phyloP scores from a whole-genome alignment of 2,888 invertebrate genomes.

The Thymelicus acteon region DNA sequence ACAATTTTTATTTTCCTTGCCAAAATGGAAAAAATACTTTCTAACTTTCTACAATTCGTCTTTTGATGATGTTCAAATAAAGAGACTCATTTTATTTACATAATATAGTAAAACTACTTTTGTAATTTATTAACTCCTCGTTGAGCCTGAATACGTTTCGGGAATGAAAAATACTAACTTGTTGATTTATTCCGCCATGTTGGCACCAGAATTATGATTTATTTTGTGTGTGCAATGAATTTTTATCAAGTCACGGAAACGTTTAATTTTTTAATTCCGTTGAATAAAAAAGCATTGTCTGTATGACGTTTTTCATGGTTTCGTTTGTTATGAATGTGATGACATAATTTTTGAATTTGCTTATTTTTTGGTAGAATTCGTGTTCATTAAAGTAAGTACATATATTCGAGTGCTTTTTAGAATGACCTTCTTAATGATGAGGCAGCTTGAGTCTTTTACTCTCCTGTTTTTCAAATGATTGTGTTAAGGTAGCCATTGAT shows the following conservation, averaged over 20 bases:
- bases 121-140: slow-evolving; percentile 15
- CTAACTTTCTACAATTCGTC: no score
- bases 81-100: not conserved
- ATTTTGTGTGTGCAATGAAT: slow-evolving; percentile 36
- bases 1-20: no score
- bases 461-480: no score
- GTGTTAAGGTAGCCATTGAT: no score
- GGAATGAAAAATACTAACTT: slow-evolving; percentile 33
- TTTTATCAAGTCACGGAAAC: slow-evolving; percentile 31
- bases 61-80: not conserved
- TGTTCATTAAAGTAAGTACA: not conserved
- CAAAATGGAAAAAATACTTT: no score
- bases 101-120: not conserved
- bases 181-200: slow-evolving; percentile 36
- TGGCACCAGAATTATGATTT: slow-evolving; percentile 34
- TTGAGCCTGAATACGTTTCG: slow-evolving; percentile 18
- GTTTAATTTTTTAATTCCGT: slow-evolving; percentile 35
- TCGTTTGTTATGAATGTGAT: slow-evolving; percentile 1
- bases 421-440: not conserved
- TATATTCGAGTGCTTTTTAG: not conserved
- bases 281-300: slow-evolving; percentile 33
- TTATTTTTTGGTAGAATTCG: not conserved
- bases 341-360: not conserved
- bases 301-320: slow-evolving; percentile 10
- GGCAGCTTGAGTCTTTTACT: no score